Percentiles rank a stretch among this genome's conserved stretches.
Evolutionary conservation across 2,797 vertebrate genomes (phyloP).

Genomic region (Catostomus latipinnis): DNA sequence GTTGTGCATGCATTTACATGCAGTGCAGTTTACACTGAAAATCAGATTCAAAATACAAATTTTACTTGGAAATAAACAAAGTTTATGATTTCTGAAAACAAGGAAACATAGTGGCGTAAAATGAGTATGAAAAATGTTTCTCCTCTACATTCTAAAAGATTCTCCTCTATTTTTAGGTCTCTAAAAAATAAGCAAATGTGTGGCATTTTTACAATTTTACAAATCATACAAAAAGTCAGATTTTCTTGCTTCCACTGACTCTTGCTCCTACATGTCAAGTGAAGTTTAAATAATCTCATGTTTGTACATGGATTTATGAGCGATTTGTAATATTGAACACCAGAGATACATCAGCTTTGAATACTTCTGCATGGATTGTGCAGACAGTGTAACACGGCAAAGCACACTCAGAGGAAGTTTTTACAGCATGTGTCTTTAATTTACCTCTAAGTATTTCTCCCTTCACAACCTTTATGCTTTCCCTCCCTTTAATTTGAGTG

Average conservation of each 20-base stretch:
- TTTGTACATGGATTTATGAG: conserved; percentile 7
- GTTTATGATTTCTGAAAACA: too few species aligned
- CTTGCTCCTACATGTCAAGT: background rate
- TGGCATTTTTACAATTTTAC: too few species aligned
- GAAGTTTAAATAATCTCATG: background rate
- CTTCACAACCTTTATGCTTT: background rate
- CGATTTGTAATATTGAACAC: conserved; percentile 2
- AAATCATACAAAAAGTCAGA: too few species aligned
- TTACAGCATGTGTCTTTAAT: conserved; percentile 27
- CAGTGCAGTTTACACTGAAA: too few species aligned
- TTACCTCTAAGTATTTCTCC: conserved; percentile 6
- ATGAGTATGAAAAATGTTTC: too few species aligned
- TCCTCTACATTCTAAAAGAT: too few species aligned
- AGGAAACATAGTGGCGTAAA: too few species aligned
- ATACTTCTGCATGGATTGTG: conserved; percentile 1
- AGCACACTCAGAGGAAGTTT: background rate
- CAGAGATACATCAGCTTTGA: background rate
- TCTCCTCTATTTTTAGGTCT: too few species aligned
- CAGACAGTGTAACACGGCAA: background rate
- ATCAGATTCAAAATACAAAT: too few species aligned
- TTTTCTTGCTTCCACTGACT: too few species aligned
- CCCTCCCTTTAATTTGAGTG: conserved; percentile 9
- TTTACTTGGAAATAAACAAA: too few species aligned
- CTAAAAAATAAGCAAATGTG: too few species aligned
- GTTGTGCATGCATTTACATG: background rate